Evolutionary conservation across 2,113 vertebrate genomes (phyloP).

Genomic region (Perca schrenkii): DNA sequence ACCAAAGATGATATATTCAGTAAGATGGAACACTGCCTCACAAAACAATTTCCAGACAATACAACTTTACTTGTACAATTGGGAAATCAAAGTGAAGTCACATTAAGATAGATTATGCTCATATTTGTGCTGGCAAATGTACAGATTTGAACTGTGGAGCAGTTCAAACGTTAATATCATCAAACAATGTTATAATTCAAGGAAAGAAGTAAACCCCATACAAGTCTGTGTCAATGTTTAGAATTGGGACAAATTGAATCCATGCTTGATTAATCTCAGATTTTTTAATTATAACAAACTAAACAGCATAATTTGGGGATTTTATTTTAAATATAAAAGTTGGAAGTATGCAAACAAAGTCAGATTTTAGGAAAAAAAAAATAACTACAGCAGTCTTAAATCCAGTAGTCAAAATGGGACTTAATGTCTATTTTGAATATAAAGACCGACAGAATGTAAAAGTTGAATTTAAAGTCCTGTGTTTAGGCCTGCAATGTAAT

Average conservation of each 20-base stretch:
- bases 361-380: not conserved
- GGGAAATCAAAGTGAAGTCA: not conserved
- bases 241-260: not conserved
- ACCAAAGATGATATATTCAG: slow-evolving; percentile 56
- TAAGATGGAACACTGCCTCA: slow-evolving; percentile 31
- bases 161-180: not conserved
- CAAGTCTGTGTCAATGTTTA: not conserved
- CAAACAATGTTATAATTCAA: not conserved
- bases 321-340: not conserved
- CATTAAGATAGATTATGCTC: not conserved
- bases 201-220: not conserved
- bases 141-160: not conserved
- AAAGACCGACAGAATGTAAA: not conserved
- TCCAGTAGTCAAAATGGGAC: not conserved
- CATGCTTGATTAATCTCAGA: not conserved
- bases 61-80: not conserved
- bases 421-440: not conserved
- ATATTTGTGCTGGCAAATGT: not conserved
- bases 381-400: not conserved
- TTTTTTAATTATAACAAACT: too few species aligned
- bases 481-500: not conserved
- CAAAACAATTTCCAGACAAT: not conserved
- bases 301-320: too few species aligned
- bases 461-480: not conserved
- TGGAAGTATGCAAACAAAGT: not conserved